Evolutionary conservation across 2,888 invertebrate species (phyloP), one percentile per base, ranked within the genome.

Genomic region (Imbricaverruca yamaguchii): DNA sequence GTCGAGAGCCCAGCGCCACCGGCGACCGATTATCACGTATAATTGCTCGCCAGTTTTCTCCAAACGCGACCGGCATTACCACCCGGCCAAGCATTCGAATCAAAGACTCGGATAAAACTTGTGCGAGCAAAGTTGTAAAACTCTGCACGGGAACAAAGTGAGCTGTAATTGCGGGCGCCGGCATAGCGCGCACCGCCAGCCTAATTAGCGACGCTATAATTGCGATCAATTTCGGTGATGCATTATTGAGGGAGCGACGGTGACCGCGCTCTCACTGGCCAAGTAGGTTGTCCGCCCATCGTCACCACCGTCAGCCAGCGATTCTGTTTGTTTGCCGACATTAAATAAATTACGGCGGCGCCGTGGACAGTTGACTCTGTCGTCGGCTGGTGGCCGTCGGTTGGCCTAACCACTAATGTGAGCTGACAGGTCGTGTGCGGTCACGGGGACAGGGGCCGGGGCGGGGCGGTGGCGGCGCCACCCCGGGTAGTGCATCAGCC

Each of bases 271-370:
- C 25, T 57, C 13, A 4, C 39, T 39, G 55, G 25, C 39, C 10
- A 67, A 65, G 74, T n/a, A 39, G 74, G 65, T 25, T 63, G 61
- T 63, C 63, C 59, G 59, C 59, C 65, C 65, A 18, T 56, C 80
- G 23, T 65, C 53, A 11, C 80, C 21, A 15, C 80, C 55, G 56
- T 65, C 65, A 56, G 15, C 55, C 65, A 53, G 23, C 57, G 9
- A 63, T 65, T 67, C n/a, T 74, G 74, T 74, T 74, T 74, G 74
- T 39, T 74, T 39, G 74, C 53, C 21, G 74, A 74, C 74, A 74
- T 53, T 74, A 74, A 39, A 74, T 74, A 74, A 74, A 7, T 18
- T 13, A 74, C 53, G 74, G 53, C 12, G 23, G 69, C 15, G 69
- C 15, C 12, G 12, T n/a, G 53, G 39, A 39, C 39, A 39, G 39